Base-by-base conservation (phyloP, 2,888 invertebrate genomes). In the Drosophila borborema region DNA sequence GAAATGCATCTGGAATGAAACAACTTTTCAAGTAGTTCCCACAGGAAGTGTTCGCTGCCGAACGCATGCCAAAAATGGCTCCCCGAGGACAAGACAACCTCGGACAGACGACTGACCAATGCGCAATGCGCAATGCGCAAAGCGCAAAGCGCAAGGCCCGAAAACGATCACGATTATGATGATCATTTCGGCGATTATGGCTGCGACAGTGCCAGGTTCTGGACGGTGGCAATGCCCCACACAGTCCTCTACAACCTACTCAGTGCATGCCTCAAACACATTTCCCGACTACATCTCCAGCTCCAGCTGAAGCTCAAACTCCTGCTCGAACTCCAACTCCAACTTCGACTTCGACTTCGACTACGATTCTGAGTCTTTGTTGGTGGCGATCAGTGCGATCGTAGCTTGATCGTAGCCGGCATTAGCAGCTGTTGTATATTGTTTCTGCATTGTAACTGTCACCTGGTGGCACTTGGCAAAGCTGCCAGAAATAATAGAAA, bases 391-490 rank as follows among this genome's bases (percentile, higher is more conserved):
- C 79, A 69, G 49, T 64, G 64, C 66, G 69, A 80, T 75, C 54
- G 64, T 71, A 51, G 74, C 58, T 53, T 48, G 55, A 56, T 28
- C 55, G 55, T 41, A 55, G 70, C 51, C 48, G 58, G 69, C 75
- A 78, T 69, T 77, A 71, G 77, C 67, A 80, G 67, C 77, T 69
- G 83, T 79, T 83, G 79, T 81, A 83, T 86, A 88, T 82, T 88
- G 89, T 88, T 85, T 81, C 81, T 79, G 88, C 86, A 77, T 86
- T 85, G 85, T 85, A 85, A 85, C 89, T 85, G 85, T 85, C 85
- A n/a, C 85, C 89, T 83, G 67, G 83, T 86, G 75, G 83, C 85
- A 86, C 86, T 82, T 86, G 79, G 77, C 86, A 81, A 77, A 79
- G 81, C 77, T 82, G 88, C 83, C 77, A 85, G 77, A 83, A n/a